Base-by-base conservation (phyloP, 2,888 invertebrate genomes). In the Lithosia quadra region DNA sequence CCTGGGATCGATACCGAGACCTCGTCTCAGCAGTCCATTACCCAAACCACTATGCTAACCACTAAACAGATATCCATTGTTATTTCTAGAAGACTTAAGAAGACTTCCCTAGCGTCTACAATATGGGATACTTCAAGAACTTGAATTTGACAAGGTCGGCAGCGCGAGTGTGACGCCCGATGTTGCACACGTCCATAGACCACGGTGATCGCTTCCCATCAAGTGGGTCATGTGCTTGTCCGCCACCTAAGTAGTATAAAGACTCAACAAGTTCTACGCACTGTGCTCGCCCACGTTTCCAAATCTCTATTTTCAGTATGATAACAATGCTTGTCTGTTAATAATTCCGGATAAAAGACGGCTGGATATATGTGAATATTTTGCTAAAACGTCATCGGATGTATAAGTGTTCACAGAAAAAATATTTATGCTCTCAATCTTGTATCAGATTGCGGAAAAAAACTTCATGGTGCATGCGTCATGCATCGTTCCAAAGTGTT, bases 281-380 rank as follows among this genome's bases (percentile, higher is more conserved):
- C 49, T 21, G 39, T 49, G 2, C 22, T 22, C 71, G n/a, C 76
- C 81, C 68, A 78, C 76, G 73, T 56, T 68, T 77, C 65, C 58
- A 8, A 15, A 63, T 65, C 59, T 73, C 72, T 76, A 76, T 79
- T 72, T 78, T 70, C 55, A 72, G 69, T 71, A 69, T 78, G 73
- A 73, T 56, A 62, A 49, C 49, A 49, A 49, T 43, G 24, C 3
- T 61, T 49, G 60, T 10, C 39, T 60, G 39, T 60, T n/a, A 1
- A 60, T 22, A 18, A 39, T 60, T 60, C 60, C 71, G 68, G 75
- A 55, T 72, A 63, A 70, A 72, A 75, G 78, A 72, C 67, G 67
- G 65, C 68, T 24, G 61, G 24, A 61, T 33, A 18, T 21, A 43
- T 34, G 18, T 22, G 34, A 43, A 33, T 34, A 22, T 65, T 68